Percentiles rank a stretch among this genome's conserved stretches.
These are phyloP conservation scores for Galagoides demidoff DNA, from an alignment of 2,797 vertebrate species.

Conservation along the genomic window DNA sequence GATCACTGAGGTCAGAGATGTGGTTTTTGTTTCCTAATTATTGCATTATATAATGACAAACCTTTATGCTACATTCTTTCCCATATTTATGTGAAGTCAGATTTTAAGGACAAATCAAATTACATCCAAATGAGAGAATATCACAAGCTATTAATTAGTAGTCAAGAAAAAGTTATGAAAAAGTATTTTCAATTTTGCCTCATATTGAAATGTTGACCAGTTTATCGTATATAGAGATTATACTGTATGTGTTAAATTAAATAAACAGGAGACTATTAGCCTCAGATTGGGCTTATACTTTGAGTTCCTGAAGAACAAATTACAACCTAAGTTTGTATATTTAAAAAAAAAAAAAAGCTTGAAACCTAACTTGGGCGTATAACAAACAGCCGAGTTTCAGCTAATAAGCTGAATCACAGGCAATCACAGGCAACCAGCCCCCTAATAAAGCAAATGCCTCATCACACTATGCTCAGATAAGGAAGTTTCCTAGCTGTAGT, in stretches of 20 bases:
- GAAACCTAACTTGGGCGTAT: background rate
- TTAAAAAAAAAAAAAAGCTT: background rate
- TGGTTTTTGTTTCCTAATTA: slow-evolving; percentile 22
- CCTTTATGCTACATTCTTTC: slow-evolving; percentile 34
- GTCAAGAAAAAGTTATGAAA: background rate
- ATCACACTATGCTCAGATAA: background rate
- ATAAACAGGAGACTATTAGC: background rate
- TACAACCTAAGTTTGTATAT: background rate
- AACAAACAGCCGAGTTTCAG: background rate
- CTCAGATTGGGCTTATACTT: background rate
- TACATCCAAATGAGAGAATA: background rate
- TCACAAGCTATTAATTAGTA: background rate
- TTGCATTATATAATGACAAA: background rate
- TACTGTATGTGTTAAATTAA: background rate
- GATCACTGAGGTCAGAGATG: background rate
- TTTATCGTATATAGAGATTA: background rate
- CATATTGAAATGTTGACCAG: background rate
- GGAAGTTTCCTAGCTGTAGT: background rate
- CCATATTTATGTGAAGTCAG: slow-evolving; percentile 30
- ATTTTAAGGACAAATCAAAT: background rate
- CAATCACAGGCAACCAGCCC: background rate
- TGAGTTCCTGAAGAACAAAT: background rate
- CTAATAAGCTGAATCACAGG: background rate
- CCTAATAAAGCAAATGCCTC: no score
- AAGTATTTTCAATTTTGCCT: background rate